Conservation (phyloP, 2,797 vertebrate species). For the Sebastes steindachneri region DNA sequence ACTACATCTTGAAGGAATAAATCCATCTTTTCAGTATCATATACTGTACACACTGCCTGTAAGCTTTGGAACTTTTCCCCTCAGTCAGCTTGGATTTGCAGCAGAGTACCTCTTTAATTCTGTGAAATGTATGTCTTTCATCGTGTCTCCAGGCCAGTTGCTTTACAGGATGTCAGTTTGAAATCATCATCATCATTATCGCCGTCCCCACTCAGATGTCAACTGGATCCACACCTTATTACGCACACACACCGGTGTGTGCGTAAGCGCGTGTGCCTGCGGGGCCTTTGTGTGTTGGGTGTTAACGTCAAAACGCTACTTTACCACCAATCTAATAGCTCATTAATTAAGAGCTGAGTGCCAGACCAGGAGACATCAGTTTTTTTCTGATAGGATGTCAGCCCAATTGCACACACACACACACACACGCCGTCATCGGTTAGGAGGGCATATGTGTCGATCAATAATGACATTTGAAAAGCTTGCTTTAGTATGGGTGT, state of each 20-base stretch:
- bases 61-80: not conserved
- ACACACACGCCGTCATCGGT: not conserved
- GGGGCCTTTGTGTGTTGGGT: not conserved
- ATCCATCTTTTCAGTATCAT: no score
- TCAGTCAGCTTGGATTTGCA: not conserved
- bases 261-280: not conserved
- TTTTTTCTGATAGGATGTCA: conserved; percentile 38
- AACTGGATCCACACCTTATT: conserved; percentile 65
- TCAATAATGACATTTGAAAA: not conserved
- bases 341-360: conserved; percentile 55
- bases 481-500: not conserved
- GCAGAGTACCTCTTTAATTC: not conserved
- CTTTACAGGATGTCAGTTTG: conserved; percentile 44
- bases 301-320: conserved; percentile 23
- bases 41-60: not conserved
- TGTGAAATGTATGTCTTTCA: not conserved
- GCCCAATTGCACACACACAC: conserved; percentile 6
- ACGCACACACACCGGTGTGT: not conserved
- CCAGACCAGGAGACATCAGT: conserved; percentile 12
- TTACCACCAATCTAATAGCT: conserved; percentile 17
- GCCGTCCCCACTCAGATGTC: conserved; percentile 17
- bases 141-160: not conserved
- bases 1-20: no score
- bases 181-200: conserved; percentile 39
- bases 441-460: not conserved